Base-by-base conservation (phyloP, 2,113 vertebrate genomes). In the Vidua macroura region DNA sequence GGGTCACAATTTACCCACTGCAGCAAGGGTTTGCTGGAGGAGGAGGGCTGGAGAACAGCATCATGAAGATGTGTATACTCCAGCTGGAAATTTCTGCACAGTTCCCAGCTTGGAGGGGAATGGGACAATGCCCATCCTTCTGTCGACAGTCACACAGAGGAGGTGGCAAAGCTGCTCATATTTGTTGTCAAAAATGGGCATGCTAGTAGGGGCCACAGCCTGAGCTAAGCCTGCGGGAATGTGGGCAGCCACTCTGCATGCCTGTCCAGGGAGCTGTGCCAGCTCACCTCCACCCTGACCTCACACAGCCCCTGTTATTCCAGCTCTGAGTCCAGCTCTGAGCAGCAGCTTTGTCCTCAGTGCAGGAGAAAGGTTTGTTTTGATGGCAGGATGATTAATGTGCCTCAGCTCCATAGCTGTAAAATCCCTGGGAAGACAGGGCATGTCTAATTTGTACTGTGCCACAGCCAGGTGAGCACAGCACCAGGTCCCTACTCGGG, bases 251-350 rank as follows among this genome's bases (percentile, higher is more conserved):
- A 12, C 83, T 23, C 24, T 20, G 69, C 43, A 0, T 70, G 94
- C 51, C 92, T 64, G 73, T 56, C 86, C 0, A 3, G 30, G 60
- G 41, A 82, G 67, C 79, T 51, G 13, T 78, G 94, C 91, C 91
- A 89, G 83, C 69, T 95, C 83, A 82, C 89, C 86, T 89, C 89
- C 70, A 69, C 37, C 85, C 86, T 73, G 81, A 76, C 91, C 94
- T 95, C 74, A 11, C 6, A 4, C 31, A 52, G 64, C 83, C 77
- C 73, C 86, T 63, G 74, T 3, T n/a, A 24, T 19, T 86, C 27
- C 69, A 63, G 64, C 88, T 70, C 76, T 4, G 31, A 76, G 84
- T 21, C 37, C 83, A 66, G 46, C 77, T 80, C 56, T 0, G 1
- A 90, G 86, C 77, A 64, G 56, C 27, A 2, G 74, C 87, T 90